phyloP scores from a whole-genome alignment of 2,797 vertebrate genomes.

The Brachymystax lenok region DNA sequence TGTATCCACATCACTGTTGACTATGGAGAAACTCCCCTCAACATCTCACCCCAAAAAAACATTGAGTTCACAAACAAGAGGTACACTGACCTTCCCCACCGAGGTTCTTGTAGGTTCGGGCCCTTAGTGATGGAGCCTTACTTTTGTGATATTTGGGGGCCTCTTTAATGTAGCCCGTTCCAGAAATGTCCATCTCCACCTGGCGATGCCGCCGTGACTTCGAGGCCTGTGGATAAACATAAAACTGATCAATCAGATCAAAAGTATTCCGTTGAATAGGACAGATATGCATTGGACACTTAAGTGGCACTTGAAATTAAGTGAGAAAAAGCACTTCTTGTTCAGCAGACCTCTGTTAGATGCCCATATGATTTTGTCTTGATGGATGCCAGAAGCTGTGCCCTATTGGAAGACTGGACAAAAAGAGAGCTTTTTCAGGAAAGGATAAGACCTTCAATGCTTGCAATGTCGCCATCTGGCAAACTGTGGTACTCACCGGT shows the following conservation, averaged over 20 bases:
- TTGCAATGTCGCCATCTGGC: neutral
- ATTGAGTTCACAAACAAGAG: neutral
- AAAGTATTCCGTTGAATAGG: neutral
- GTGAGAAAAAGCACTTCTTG: neutral
- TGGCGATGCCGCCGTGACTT: slow-evolving; percentile 64
- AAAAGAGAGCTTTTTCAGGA: neutral
- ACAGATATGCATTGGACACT: neutral
- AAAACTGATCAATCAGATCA: neutral
- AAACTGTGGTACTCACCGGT: neutral
- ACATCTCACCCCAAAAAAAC: neutral
- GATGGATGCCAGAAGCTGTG: slow-evolving; percentile 75
- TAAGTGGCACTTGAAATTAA: neutral
- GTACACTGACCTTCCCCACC: slow-evolving; percentile 33
- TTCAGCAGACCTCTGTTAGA: slow-evolving; percentile 69
- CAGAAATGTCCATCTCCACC: slow-evolving; percentile 33
- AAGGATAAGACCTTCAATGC: neutral
- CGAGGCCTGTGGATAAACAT: slow-evolving; percentile 63
- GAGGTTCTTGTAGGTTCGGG: slow-evolving; percentile 38
- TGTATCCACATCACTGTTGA: neutral
- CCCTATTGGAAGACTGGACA: slow-evolving; percentile 75
- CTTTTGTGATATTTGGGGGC: neutral
- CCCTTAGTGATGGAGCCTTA: slow-evolving; percentile 28
- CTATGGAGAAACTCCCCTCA: neutral
- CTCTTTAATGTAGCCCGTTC: slow-evolving; percentile 9
- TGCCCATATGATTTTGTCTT: slow-evolving; percentile 81